Conservation (phyloP, 2,797 vertebrate genomes). For the Hypotaenidia okinawae region DNA sequence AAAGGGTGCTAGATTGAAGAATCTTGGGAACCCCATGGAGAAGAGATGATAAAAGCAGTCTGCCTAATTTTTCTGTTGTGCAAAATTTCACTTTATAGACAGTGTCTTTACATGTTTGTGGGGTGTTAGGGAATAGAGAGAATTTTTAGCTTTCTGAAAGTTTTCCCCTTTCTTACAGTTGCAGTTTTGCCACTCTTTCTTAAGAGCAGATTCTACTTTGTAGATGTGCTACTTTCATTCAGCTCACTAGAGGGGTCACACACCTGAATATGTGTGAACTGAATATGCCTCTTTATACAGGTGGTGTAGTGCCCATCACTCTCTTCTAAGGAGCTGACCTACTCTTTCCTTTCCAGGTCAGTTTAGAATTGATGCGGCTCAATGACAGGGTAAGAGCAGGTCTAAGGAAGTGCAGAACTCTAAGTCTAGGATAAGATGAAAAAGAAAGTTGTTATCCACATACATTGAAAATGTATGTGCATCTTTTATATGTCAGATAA, state of each 20-base stretch:
- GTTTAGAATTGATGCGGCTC: neutral
- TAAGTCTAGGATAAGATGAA: neutral
- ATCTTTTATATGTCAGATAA: neutral
- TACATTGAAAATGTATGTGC: neutral
- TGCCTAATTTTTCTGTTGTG: neutral
- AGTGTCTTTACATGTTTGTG: neutral
- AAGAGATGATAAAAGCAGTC: neutral
- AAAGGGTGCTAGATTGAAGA: neutral
- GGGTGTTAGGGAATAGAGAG: neutral
- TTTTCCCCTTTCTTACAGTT: neutral
- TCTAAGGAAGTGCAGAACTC: neutral
- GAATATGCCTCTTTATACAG: neutral
- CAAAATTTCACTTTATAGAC: neutral
- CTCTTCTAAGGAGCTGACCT: neutral
- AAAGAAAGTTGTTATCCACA: neutral
- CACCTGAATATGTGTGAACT: neutral
- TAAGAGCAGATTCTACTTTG: neutral
- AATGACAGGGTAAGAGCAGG: neutral
- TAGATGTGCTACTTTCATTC: neutral
- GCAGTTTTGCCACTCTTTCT: neutral
- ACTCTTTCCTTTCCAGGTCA: neutral
- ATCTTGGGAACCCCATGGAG: neutral
- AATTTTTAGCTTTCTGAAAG: neutral
- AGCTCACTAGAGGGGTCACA: neutral
- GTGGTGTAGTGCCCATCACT: neutral